Evolutionary conservation across 30 jellyfish, hydroid and myxozoan genomes (phyloP), one percentile per base, ranked within the genome.

Genomic region (Chironex yamaguchii): DNA sequence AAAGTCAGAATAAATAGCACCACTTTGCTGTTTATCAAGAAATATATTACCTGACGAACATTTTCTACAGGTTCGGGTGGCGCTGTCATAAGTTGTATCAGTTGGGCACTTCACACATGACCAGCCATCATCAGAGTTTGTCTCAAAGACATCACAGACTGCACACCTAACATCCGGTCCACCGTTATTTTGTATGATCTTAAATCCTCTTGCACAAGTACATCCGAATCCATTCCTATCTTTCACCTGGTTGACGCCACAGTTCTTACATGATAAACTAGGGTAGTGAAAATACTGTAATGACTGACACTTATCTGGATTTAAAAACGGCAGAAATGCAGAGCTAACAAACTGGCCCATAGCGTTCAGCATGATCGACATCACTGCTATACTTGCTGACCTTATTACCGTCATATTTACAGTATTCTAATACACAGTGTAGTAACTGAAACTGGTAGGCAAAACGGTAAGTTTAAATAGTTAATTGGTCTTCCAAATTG

Each of bases 201-300:
- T 68, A 51, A 35, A 88, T 12, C 97, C 96, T 69, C 53, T 79
- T 2, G 66, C 81, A 52, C 98, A 93, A 9, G 66, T 79, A 67
- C 98, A 93, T 34, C 96, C 67, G 33, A 93, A 82, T 71, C 93
- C 90, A 64, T 88, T 93, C 26, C 90, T 34, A 24, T 95, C 88
- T 6, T 36, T 81, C 32, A 58, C 82, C 75, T 58, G 82, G 50
- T 87, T 73, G 22, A 34, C 86, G 3, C 92, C 96, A 84, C 98
- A 93, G 62, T 52, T 79, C 62, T 69, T 49, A 85, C 98, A 93
- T 20, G 72, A 82, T 42, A 93, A 73, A 74, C 97, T 87, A 11
- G 98, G 84, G 49, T 71, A 87, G 65, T 81, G 98, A 88, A 81
- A 93, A 67, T 62, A 93, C 63, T 93, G 96, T 1, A 35, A 53